phyloP scores from a whole-genome alignment of 2,797 vertebrate species.

The Mormyrus hasselquistii region DNA sequence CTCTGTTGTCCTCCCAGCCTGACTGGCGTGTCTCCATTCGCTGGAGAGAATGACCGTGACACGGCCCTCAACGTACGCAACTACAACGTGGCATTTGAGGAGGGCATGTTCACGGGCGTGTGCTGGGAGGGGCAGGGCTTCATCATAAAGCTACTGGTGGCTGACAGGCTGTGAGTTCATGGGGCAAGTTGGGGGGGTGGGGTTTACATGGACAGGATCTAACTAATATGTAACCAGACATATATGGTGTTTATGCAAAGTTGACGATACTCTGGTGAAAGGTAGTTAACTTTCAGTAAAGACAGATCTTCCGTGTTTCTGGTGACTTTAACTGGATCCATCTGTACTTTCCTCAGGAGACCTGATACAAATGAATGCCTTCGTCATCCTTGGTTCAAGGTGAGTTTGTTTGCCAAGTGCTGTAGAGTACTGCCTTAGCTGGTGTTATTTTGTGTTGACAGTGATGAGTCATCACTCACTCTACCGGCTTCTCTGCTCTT shows the following conservation, averaged over 20 bases:
- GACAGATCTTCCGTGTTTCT: neutral
- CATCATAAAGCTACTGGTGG: constrained; percentile 91
- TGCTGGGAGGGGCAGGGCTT: constrained; percentile 89
- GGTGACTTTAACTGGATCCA: neutral
- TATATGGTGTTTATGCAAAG: neutral
- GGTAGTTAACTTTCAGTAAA: neutral
- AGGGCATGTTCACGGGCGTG: constrained; percentile 84
- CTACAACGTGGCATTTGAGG: constrained; percentile 93
- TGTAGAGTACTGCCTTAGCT: neutral
- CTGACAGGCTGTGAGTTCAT: constrained; percentile 82
- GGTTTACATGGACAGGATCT: neutral
- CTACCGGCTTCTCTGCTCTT: neutral
- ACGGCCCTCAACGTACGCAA: constrained; percentile 89
- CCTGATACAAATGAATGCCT: constrained; percentile 85
- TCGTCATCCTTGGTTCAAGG: constrained; percentile 96
- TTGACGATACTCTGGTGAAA: neutral
- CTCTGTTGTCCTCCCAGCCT: constrained; percentile 57
- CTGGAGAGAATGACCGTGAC: constrained; percentile 87
- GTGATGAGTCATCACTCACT: neutral
- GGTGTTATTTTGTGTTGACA: neutral
- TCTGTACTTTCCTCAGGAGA: constrained; percentile 63
- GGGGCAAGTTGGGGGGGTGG: neutral
- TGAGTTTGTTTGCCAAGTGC: constrained; percentile 48
- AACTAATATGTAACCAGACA: neutral
- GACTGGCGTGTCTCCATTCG: constrained; percentile 91